Evolutionary conservation across 2,888 invertebrate species (phyloP).

Genomic region (Pantelozetes paolii): DNA sequence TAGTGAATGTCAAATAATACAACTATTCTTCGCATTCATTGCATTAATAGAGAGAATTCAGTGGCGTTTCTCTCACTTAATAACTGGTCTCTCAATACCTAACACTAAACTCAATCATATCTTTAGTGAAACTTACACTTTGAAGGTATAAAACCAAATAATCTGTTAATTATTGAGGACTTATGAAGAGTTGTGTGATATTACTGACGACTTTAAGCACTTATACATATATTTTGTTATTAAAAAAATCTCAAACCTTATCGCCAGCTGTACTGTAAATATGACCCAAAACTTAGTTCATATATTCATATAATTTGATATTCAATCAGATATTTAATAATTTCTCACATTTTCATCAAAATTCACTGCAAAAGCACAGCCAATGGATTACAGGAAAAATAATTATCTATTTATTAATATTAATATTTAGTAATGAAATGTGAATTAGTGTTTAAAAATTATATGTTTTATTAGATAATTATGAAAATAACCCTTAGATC

Average conservation of each 20-base stretch:
- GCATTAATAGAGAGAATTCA: constrained; percentile 13
- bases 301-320: not conserved
- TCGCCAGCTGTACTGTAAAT: constrained; percentile 17
- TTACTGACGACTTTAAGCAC: constrained; percentile 19
- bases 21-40: constrained; percentile 13
- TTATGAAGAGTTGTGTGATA: not conserved
- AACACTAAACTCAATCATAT: not conserved
- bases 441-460: constrained; percentile 5
- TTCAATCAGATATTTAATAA: too few relatives aligned
- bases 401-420: too few relatives aligned
- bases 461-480: not conserved
- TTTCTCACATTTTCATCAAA: too few relatives aligned
- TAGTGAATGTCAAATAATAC: constrained; percentile 20
- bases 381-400: not conserved
- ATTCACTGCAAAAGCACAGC: too few relatives aligned
- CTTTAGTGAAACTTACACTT: constrained; percentile 7
- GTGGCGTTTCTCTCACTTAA: constrained; percentile 7
- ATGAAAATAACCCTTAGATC: too few relatives aligned
- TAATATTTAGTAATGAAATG: too few relatives aligned
- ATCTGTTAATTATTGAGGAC: constrained; percentile 17
- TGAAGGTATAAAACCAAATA: not conserved
- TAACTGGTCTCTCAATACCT: not conserved
- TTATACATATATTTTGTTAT: not conserved
- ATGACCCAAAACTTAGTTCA: not conserved
- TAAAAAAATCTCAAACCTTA: not conserved